phyloP scores from a whole-genome alignment of 37 sponge, comb jelly and placozoan species.

The Beroe forskalii region DNA sequence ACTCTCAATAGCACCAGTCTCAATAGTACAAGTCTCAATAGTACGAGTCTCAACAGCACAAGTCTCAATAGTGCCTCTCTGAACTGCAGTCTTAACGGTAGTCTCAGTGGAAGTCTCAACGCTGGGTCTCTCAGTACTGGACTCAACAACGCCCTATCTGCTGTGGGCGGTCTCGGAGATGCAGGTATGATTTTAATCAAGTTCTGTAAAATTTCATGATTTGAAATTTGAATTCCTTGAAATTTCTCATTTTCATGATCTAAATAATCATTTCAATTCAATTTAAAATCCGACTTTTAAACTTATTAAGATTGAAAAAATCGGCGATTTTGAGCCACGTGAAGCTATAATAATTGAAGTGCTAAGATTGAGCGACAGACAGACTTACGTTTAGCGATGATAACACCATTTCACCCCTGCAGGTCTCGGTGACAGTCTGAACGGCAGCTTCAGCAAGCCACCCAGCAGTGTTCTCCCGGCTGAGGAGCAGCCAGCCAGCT shows the following conservation, averaged over 20 bases:
- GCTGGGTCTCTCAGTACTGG: not conserved
- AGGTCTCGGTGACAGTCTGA: slow-evolving; percentile 12
- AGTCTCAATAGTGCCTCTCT: not conserved
- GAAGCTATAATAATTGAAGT: too few species aligned
- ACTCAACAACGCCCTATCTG: not conserved
- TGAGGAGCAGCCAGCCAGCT: slow-evolving; percentile 2
- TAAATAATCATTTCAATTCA: too few species aligned
- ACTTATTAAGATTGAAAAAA: not conserved
- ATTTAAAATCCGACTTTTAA: too few species aligned
- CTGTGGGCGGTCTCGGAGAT: not conserved
- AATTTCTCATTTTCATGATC: too few species aligned
- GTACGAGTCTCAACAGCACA: not conserved
- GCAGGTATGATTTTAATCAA: too few species aligned
- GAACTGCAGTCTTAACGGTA: not conserved
- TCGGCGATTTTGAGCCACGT: too few species aligned
- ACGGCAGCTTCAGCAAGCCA: slow-evolving; percentile 29
- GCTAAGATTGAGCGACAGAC: too few species aligned
- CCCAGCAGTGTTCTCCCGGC: not conserved
- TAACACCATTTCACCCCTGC: too few species aligned
- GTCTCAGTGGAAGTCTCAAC: slow-evolving; percentile 31
- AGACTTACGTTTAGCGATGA: too few species aligned
- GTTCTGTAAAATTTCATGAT: too few species aligned
- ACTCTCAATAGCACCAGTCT: not conserved
- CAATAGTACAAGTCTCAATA: not conserved
- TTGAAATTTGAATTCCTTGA: too few species aligned